Conservation (phyloP, 2,888 invertebrate species). For the Drosophila colorata region DNA sequence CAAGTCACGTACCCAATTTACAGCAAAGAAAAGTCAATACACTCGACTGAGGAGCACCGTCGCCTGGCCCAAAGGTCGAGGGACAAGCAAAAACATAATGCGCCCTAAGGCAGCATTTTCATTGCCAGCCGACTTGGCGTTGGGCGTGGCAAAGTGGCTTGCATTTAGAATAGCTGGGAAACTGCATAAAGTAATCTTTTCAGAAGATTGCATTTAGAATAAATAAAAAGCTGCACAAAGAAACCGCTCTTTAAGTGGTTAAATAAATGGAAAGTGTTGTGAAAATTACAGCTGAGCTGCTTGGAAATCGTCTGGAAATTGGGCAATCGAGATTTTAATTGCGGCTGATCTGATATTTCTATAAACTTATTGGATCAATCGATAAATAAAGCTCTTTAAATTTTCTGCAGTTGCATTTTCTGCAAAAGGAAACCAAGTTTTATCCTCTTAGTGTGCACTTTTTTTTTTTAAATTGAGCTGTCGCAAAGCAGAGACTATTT, state of each 20-base stretch:
- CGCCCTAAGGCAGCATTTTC: constrained; percentile 20
- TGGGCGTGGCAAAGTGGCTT: not conserved
- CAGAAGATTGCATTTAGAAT: constrained; percentile 2
- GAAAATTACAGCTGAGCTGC: too few species aligned
- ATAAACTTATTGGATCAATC: too few species aligned
- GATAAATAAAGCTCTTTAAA: not conserved
- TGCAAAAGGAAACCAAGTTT: not conserved
- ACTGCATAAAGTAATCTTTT: not conserved
- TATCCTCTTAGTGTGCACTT: constrained; percentile 3
- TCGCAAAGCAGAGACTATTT: not conserved
- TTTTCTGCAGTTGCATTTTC: not conserved
- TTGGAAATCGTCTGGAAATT: too few species aligned
- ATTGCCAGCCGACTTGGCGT: constrained; percentile 12
- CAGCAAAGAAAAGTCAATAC: constrained; percentile 71
- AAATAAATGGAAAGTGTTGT: too few species aligned
- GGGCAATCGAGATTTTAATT: too few species aligned
- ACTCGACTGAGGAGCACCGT: constrained; percentile 44
- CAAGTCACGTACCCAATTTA: constrained; percentile 81
- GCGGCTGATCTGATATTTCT: not conserved
- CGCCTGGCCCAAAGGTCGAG: constrained; percentile 17
- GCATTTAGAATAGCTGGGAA: not conserved
- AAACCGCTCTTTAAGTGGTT: too few species aligned
- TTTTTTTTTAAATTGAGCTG: not conserved
- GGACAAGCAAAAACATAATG: constrained; percentile 18
- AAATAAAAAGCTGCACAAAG: not conserved